Conservation (phyloP, 2,797 vertebrate species). For the Gephyroberyx darwinii region DNA sequence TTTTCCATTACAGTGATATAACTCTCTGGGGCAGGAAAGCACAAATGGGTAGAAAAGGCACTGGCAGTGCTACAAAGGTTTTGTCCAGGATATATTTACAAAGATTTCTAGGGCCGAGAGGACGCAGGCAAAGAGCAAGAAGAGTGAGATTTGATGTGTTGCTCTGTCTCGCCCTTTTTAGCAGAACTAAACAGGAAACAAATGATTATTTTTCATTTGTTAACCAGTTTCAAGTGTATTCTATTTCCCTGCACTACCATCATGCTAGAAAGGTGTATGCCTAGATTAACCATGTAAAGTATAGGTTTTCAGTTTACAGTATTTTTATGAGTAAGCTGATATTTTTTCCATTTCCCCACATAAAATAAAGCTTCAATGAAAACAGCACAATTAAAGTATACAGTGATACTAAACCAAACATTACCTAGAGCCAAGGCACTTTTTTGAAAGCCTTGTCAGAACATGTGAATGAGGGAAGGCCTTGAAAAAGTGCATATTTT, state of each 20-base stretch:
- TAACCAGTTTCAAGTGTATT: background rate
- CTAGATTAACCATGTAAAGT: background rate
- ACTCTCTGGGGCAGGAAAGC: constrained; percentile 12
- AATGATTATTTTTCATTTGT: background rate
- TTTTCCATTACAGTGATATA: constrained; percentile 50
- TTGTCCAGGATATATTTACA: constrained; percentile 9
- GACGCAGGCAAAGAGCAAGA: constrained; percentile 12
- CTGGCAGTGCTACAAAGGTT: constrained; percentile 4
- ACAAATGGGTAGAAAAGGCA: background rate
- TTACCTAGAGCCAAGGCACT: constrained; percentile 55
- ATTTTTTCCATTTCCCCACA: background rate
- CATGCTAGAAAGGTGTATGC: background rate
- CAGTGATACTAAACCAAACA: constrained; percentile 57
- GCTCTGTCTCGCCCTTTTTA: background rate
- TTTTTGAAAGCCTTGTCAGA: constrained; percentile 69
- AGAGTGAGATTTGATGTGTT: background rate
- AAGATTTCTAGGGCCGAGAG: background rate
- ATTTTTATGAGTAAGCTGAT: background rate
- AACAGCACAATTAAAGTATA: constrained; percentile 47
- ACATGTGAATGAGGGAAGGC: constrained; percentile 70
- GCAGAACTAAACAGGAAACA: background rate
- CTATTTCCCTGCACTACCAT: background rate
- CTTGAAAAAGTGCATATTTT: constrained; percentile 76
- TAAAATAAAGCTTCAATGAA: constrained; percentile 48
- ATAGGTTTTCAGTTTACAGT: background rate